Evolutionary conservation across 1,140 invertebrate genomes (phyloP), one percentile per base, ranked within the genome.

Genomic region (Campoletis sonorensis): DNA sequence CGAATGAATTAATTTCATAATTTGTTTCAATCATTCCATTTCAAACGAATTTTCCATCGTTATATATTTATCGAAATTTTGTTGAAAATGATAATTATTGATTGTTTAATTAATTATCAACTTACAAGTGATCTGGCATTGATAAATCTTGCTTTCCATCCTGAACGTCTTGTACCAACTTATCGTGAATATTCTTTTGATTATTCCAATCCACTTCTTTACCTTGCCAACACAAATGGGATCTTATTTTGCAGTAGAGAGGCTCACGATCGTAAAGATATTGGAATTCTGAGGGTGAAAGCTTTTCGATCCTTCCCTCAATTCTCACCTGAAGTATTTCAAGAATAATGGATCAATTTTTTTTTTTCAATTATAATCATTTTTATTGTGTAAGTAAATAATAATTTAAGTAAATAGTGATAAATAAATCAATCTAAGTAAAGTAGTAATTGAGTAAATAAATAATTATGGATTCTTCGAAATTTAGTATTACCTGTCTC

Each of bases 111-210:
- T 30, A 54, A 45, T 30, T 45, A 13, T 45, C 8, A 15, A 89
- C 90, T 87, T 87, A 93, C 93, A 92, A 87, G 80, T 93, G 88
- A 71, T 92, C 89, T 4, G 93, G 92, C 87, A 92, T 91, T 0
- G 85, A 79, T 16, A 92, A 83, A 21, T 78, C 68, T 23, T 83
- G 78, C 27, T 86, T 83, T 0, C 86, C 85, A 8, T 82, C 80
- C 23, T 76, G 75, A 61, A 85, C 87, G 49, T 90, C 78, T 0
- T 86, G 51, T 3, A 89, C 79, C 64, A 93, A 78, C 45, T 90
- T 75, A 58, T 93, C 90, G 73, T 93, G 90, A 5, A 85, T 76
- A 7, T 87, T 80, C 67, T 93, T 90, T 45, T 90, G 84, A 5
- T 91, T 84, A 0, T 92, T 82, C 93, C 93, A 93, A 18, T 91